Base-by-base conservation (phyloP, 2,113 vertebrate genomes). In the Cottus gobio region DNA sequence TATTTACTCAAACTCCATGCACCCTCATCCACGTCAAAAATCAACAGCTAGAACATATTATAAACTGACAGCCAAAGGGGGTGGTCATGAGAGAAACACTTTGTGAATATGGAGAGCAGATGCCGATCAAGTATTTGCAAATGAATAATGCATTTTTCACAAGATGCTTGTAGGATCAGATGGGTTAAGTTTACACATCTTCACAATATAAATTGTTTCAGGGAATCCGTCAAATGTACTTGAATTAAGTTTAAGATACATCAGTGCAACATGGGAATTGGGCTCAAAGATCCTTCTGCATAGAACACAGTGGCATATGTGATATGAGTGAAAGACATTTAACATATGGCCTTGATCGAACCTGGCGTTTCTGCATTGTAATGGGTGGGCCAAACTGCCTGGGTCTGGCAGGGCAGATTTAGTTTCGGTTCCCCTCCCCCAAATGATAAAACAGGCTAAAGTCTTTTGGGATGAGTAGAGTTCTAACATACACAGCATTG, bases 1-100 rank as follows among this genome's bases (percentile, higher is more conserved):
- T 48, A 84, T 90, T 88, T 68, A 13, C 42, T 71, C 76, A 75
- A 87, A 83, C 65, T 78, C 71, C 16, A 26, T 26, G 60, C 76
- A 13, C 70, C 74, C 56, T 63, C 68, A 79, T 79, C 48, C 42
- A 18, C 42, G 71, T 71, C 44, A 77, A 70, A 56, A 86, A 81
- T 85, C 79, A 73, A 79, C 80, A 78, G 75, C 65, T 26, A 63
- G 58, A 30, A 30, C 63, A 63, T 42, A 68, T 65, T 74, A 56
- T 52, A 60, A 84, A 75, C 46, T 60, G 81, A 87, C 65, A 64
- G 65, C 77, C 34, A 2, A 44, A 58, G 24, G 68, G 50, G 37
- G 42, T 60, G 61, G 71, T 75, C 70, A 18, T 44, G 62, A 78
- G 50, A 67, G 60, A 54, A n/a, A 54, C 16, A 30, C 57, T 65